These are phyloP conservation scores for Oostethus manadensis DNA, from an alignment of 2,113 vertebrate genomes.

Conservation along the genomic window DNA sequence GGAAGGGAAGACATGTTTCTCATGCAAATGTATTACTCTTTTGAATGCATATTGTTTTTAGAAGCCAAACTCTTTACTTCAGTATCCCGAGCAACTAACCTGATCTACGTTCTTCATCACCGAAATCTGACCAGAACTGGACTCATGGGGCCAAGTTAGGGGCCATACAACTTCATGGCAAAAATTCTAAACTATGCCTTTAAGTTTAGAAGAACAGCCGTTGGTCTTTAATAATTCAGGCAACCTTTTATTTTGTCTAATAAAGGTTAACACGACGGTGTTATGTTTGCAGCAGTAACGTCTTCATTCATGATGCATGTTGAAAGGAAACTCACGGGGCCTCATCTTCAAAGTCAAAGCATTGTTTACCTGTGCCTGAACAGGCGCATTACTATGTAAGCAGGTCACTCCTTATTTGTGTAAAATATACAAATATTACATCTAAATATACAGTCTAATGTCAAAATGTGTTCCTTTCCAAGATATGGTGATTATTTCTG, in stretches of 20 bases:
- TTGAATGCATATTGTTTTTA: too few species aligned
- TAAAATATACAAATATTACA: conserved; percentile 12
- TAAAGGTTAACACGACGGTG: conserved; percentile 28
- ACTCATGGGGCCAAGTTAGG: too few species aligned
- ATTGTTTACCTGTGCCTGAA: conserved; percentile 35
- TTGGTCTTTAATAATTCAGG: not conserved
- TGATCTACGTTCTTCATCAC: too few species aligned
- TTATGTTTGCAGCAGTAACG: conserved; percentile 18
- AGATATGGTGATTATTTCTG: conserved; percentile 5
- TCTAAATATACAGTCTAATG: conserved; percentile 3
- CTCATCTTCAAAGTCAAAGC: conserved; percentile 37
- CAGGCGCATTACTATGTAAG: conserved; percentile 36
- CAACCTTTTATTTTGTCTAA: conserved; percentile 12
- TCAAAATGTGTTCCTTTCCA: conserved; percentile 11
- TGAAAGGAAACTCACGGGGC: conserved; percentile 26
- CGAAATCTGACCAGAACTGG: too few species aligned
- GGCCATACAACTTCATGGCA: too few species aligned
- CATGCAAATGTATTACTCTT: too few species aligned
- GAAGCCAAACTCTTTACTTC: too few species aligned
- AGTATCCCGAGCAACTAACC: too few species aligned
- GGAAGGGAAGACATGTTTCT: too few species aligned
- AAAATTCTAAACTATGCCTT: too few species aligned
- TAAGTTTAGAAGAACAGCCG: not conserved
- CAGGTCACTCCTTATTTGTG: conserved; percentile 44
- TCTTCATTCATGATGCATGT: conserved; percentile 26